phyloP scores from a whole-genome alignment of 2,888 invertebrate species.

The Andricus curvator region DNA sequence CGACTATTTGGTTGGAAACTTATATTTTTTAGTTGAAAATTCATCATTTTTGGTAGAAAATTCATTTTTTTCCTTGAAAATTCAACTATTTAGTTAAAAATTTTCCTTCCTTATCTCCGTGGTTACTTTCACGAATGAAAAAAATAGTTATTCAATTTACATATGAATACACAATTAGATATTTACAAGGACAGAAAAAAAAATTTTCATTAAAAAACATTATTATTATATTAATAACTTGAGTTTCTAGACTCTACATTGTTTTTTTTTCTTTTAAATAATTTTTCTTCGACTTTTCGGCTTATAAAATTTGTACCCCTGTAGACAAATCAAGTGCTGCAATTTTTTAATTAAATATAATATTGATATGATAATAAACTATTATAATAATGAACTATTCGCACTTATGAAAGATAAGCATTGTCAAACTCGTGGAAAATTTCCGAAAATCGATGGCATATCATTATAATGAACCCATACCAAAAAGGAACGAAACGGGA shows the following conservation, averaged over 20 bases:
- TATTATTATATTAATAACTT: background rate
- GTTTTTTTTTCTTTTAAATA: background rate
- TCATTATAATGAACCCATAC: background rate
- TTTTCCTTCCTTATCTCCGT: no score
- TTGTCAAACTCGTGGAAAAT: background rate
- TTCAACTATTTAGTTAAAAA: no score
- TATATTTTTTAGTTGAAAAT: no score
- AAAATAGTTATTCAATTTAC: no score
- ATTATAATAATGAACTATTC: background rate
- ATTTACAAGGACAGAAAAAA: no score
- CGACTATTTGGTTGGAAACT: no score
- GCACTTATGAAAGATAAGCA: background rate
- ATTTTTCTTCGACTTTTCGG: background rate
- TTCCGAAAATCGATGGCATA: background rate
- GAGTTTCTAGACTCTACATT: background rate
- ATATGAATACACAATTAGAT: no score
- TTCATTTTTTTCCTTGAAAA: no score
- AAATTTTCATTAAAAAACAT: no score
- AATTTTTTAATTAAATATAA: background rate
- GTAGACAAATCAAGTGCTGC: background rate
- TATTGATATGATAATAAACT: background rate
- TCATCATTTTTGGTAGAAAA: no score
- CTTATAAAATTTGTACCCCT: background rate
- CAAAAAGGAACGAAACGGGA: constrained; percentile 1
- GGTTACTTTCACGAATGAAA: no score